Evolutionary conservation across 1,140 invertebrate species (phyloP).

Genomic region (Harlomillsia oculata): DNA sequence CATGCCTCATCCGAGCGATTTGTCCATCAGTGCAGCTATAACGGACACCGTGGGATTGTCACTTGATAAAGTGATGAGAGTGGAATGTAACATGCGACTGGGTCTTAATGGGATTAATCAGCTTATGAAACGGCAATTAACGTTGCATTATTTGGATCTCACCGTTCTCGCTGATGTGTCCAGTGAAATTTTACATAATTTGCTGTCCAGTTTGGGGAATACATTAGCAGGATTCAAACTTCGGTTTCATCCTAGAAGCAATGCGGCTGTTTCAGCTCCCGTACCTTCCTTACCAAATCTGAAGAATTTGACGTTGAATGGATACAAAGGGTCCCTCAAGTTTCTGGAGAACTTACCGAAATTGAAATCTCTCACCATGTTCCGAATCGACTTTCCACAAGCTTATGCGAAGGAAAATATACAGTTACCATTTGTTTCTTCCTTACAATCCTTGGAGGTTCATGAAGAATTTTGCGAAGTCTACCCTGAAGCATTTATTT

Average conservation of each 20-base stretch:
- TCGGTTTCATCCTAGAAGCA: conserved; percentile 19
- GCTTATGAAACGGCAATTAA: background rate
- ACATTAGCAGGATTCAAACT: conserved; percentile 12
- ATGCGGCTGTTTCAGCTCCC: background rate
- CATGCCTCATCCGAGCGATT: conserved; percentile 17
- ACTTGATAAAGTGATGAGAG: conserved; percentile 10
- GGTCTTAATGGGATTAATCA: background rate
- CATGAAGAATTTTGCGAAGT: conserved; percentile 14
- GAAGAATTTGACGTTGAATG: background rate
- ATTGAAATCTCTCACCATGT: background rate
- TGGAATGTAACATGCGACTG: conserved; percentile 17
- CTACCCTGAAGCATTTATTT: background rate
- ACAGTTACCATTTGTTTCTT: background rate
- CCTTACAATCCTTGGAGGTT: conserved; percentile 5
- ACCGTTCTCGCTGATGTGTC: conserved; percentile 14
- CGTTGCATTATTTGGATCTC: conserved; percentile 11
- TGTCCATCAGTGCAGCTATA: conserved; percentile 17
- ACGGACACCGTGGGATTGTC: conserved; percentile 18
- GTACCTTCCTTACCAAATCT: conserved; percentile 5
- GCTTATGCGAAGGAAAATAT: conserved; percentile 4
- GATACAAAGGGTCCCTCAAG: background rate
- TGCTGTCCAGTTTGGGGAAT: conserved; percentile 2
- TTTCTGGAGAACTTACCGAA: conserved; percentile 9
- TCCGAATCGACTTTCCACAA: background rate
- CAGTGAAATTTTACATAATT: conserved; percentile 6